A percentile compares a stretch with the other conserved stretches of the same genome.
Conservation (phyloP, 1,140 invertebrate species). For the Drosophila albomicans region DNA sequence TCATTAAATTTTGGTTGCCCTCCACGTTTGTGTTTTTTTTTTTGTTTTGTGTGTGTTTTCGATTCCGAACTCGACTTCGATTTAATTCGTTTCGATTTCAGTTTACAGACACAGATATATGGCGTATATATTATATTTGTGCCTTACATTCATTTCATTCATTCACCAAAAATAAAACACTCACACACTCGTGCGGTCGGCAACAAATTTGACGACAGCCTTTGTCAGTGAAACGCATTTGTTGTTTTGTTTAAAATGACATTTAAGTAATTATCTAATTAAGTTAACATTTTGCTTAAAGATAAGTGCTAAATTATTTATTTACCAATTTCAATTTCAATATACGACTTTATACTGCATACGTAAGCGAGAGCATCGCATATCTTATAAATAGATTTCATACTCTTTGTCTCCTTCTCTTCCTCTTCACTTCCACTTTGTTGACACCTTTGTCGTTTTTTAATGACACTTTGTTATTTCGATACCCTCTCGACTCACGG, state of each 20-base stretch:
- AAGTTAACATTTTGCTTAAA: conserved; percentile 84
- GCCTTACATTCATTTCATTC: conserved; percentile 60
- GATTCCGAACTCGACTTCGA: conserved; percentile 41
- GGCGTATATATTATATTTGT: conserved; percentile 23
- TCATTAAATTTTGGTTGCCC: conserved; percentile 69
- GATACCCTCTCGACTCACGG: background rate
- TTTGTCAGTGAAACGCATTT: conserved; percentile 58
- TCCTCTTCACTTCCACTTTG: background rate
- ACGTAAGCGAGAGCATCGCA: background rate
- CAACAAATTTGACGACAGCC: conserved; percentile 64
- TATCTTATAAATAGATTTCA: background rate
- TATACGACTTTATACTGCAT: conserved; percentile 28
- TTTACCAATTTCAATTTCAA: conserved; percentile 70
- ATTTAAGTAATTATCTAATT: conserved; percentile 84
- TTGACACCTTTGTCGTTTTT: conserved; percentile 3
- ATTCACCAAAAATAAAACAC: conserved; percentile 38
- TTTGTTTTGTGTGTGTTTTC: conserved; percentile 2
- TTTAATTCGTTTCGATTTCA: conserved; percentile 59
- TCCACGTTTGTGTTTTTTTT: conserved; percentile 45
- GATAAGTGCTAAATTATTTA: conserved; percentile 83
- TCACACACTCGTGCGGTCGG: conserved; percentile 16
- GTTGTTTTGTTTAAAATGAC: conserved; percentile 78
- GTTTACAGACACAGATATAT: conserved; percentile 15
- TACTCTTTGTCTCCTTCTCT: background rate
- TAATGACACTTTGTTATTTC: background rate